These are phyloP conservation scores for Semotilus atromaculatus DNA, from an alignment of 2,797 vertebrate genomes.

Conservation along the genomic window DNA sequence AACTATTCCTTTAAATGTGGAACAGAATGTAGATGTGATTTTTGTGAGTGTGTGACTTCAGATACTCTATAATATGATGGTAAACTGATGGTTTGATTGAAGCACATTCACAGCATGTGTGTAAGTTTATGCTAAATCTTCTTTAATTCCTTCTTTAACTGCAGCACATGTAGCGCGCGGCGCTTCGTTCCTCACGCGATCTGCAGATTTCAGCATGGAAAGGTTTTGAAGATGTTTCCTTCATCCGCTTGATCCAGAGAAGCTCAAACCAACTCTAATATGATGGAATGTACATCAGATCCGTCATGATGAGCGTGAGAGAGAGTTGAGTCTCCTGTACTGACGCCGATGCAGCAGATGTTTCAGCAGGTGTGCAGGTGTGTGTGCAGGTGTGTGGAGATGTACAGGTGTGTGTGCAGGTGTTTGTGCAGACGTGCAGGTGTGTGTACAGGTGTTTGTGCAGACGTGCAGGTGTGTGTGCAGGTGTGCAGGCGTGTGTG, in stretches of 20 bases:
- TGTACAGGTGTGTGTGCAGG: too few relatives aligned
- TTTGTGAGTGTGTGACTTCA: neutral
- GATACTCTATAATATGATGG: neutral
- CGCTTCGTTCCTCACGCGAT: neutral
- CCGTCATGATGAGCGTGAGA: neutral
- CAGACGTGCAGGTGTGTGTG: too few relatives aligned
- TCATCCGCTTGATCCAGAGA: constrained; percentile 70
- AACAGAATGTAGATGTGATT: neutral
- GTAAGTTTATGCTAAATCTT: neutral
- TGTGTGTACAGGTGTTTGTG: neutral
- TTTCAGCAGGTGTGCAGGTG: constrained; percentile 16
- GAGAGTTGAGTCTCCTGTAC: constrained; percentile 7
- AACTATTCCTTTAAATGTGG: neutral
- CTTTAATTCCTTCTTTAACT: neutral
- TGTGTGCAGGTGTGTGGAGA: too few relatives aligned
- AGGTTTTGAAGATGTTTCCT: constrained; percentile 59
- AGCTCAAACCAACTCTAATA: constrained; percentile 68
- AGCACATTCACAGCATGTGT: neutral
- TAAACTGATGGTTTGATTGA: neutral
- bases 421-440: neutral
- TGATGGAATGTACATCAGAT: constrained; percentile 53
- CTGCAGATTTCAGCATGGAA: neutral
- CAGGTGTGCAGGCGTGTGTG: too few relatives aligned
- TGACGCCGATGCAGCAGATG: constrained; percentile 2
- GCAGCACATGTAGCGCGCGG: neutral